phyloP scores from a whole-genome alignment of 2,797 vertebrate species.

The Enteromius mattozi region DNA sequence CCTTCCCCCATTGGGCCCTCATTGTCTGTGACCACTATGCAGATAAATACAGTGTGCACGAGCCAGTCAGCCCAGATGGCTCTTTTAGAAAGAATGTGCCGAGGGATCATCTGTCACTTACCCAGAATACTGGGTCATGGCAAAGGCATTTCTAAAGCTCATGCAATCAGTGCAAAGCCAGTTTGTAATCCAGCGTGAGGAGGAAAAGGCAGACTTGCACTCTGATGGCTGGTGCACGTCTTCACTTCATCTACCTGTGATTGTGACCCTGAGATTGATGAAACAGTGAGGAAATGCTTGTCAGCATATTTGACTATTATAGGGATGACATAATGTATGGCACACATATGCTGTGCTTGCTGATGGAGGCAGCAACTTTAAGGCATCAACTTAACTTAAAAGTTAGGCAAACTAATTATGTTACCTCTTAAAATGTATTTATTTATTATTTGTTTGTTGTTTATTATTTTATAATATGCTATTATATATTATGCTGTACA shows the following conservation, averaged over 20 bases:
- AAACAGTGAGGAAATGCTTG: not conserved
- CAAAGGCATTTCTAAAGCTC: slow-evolving; percentile 58
- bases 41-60: slow-evolving; percentile 33
- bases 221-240: not conserved
- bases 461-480: not conserved
- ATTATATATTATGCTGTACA: no score
- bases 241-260: not conserved
- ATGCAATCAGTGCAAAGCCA: slow-evolving; percentile 34
- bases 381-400: not conserved
- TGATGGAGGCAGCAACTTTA: not conserved
- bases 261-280: not conserved
- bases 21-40: slow-evolving; percentile 34
- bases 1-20: not conserved
- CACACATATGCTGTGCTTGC: not conserved
- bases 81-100: slow-evolving; percentile 48
- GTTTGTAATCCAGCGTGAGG: slow-evolving; percentile 33
- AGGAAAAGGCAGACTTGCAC: slow-evolving; percentile 6
- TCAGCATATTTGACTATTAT: not conserved
- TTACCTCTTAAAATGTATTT: not conserved
- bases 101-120: slow-evolving; percentile 53
- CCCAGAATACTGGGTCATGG: slow-evolving; percentile 55
- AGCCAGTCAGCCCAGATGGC: slow-evolving; percentile 51
- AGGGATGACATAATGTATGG: not conserved
- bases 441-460: not conserved
- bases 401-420: not conserved